A percentile compares a stretch with the other conserved stretches of the same genome.
These are phyloP conservation scores for Gnathonemus echidnorhynchus DNA, from an alignment of 2,113 vertebrate genomes.

Conservation along the genomic window DNA sequence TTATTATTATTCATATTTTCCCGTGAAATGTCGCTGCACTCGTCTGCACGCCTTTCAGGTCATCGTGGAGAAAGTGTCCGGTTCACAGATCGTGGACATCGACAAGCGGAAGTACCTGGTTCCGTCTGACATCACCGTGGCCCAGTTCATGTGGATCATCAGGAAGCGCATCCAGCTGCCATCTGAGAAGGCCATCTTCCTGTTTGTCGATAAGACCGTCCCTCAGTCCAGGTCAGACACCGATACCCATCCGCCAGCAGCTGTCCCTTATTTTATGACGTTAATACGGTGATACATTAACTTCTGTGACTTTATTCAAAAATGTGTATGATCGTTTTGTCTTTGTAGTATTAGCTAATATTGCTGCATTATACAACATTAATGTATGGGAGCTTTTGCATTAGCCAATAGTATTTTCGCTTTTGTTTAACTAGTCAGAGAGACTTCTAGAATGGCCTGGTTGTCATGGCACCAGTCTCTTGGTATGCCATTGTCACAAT, in stretches of 20 bases:
- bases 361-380: background rate
- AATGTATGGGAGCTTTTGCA: background rate
- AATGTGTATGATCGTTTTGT: background rate
- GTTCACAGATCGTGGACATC: conserved; percentile 96
- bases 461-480: background rate
- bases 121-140: conserved; percentile 96
- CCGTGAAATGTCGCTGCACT: background rate
- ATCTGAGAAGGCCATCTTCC: conserved; percentile 98
- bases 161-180: conserved; percentile 97
- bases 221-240: conserved; percentile 88
- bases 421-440: background rate
- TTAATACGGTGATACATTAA: conserved; percentile 17
- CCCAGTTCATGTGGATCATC: conserved; percentile 99
- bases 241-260: no score
- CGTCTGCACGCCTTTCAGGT: conserved; percentile 58
- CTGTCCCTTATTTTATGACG: background rate
- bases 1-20: background rate
- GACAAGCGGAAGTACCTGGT: conserved; percentile 99
- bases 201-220: conserved; percentile 98
- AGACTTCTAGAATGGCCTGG: background rate
- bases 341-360: background rate
- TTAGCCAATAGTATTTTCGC: background rate
- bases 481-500: background rate
- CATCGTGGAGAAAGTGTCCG: conserved; percentile 98
- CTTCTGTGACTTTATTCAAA: background rate